phyloP scores from a whole-genome alignment of 2,888 invertebrate genomes.

The Pilophorus perplexus region DNA sequence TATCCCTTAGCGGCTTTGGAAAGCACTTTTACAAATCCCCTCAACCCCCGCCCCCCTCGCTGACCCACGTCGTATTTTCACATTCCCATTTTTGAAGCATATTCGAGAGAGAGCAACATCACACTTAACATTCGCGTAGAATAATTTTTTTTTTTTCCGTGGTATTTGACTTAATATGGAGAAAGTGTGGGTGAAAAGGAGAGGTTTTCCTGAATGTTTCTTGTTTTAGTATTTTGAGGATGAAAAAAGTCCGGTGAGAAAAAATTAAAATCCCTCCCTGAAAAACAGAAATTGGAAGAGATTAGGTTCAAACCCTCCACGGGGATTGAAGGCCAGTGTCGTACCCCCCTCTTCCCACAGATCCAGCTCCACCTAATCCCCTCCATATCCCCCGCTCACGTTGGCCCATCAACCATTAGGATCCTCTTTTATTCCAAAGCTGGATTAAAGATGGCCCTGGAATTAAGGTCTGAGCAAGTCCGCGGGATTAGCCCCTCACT shows the following conservation, averaged over 20 bases:
- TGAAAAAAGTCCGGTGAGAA: no score
- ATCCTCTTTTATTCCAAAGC: constrained; percentile 32
- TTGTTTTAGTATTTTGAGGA: no score
- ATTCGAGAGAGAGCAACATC: constrained; percentile 1
- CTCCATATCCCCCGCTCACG: neutral
- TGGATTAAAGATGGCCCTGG: constrained; percentile 23
- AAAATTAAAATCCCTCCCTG: neutral
- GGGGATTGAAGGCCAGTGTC: neutral
- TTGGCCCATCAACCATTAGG: neutral
- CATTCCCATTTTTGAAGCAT: no score
- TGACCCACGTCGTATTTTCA: no score
- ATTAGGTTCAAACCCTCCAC: neutral
- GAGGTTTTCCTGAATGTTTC: no score
- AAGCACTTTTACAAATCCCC: constrained; percentile 23
- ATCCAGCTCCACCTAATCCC: neutral
- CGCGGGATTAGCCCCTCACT: constrained; percentile 1
- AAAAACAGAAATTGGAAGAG: constrained; percentile 4
- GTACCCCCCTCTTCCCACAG: neutral
- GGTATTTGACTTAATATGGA: no score
- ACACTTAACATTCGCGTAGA: neutral
- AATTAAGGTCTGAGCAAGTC: constrained; percentile 30
- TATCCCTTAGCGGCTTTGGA: neutral
- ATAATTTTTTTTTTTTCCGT: no score
- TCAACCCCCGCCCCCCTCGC: neutral
- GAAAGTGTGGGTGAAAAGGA: no score